Conservation (phyloP, 2,888 invertebrate genomes). For the Thera britannica region DNA sequence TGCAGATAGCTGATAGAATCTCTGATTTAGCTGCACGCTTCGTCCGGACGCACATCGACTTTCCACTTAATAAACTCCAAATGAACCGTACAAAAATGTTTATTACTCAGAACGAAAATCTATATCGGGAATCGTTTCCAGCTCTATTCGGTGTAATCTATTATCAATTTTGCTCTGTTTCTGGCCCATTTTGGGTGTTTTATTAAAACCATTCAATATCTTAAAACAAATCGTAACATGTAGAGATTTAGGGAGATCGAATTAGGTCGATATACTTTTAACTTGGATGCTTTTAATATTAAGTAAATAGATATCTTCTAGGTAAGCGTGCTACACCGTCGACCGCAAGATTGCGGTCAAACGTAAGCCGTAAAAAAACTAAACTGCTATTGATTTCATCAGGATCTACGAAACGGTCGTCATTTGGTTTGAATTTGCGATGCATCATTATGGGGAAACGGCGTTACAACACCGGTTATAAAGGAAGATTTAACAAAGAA, state of each 20-base stretch:
- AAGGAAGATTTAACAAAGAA: conserved; percentile 4
- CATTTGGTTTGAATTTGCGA: not conserved
- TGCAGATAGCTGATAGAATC: conserved; percentile 42
- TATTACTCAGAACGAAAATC: conserved; percentile 60
- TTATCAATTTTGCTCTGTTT: conserved; percentile 37
- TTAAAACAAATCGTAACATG: not conserved
- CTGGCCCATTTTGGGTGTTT: conserved; percentile 12
- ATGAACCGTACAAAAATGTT: conserved; percentile 69
- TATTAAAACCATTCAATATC: conserved; percentile 1
- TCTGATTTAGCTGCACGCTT: conserved; percentile 40
- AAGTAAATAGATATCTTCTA: no score
- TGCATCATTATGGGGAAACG: not conserved
- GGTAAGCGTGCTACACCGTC: no score
- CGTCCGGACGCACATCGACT: conserved; percentile 53
- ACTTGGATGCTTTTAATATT: no score
- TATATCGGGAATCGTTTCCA: conserved; percentile 53
- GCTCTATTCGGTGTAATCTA: conserved; percentile 48
- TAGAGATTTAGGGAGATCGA: no score
- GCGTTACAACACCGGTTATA: not conserved
- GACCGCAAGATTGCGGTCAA: no score
- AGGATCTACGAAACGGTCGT: no score
- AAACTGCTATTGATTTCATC: no score
- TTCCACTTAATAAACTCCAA: conserved; percentile 76
- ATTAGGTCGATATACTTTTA: no score
- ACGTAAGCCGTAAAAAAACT: no score